Evolutionary conservation across 2,888 invertebrate species (phyloP), one percentile per base, ranked within the genome.

Genomic region (Nomada flava): DNA sequence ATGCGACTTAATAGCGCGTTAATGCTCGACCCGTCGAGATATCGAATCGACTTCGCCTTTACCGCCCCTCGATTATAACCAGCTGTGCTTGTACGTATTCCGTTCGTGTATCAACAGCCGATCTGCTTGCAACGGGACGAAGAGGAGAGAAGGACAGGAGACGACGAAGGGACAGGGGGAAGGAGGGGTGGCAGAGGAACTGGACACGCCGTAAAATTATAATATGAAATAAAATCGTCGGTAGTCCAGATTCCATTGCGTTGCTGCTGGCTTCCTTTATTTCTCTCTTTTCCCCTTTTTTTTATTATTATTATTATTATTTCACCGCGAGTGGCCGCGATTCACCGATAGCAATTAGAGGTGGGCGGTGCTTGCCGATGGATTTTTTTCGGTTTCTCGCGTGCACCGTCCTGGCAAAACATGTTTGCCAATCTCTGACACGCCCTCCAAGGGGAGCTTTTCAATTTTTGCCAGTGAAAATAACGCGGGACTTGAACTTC

Each of bases 1-100:
- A 81, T 53, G 74, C 70, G 44, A 71, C 82, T 82, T 81, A 81
- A 81, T 81, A 71, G 44, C 62, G 71, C 62, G 70, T 71, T 81
- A 76, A 76, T 82, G 44, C 62, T 26, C 70, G 57, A 63, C 63
- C 64, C 44, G 67, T 62, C 60, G 36, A 64, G 77, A 71, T 72
- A 82, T 65, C 69, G 71, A 55, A 52, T 74, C 69, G 71, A 55
- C 44, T 74, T 47, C 42, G 20, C 53, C 65, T 15, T 65, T n/a
- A 7, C 29, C 63, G 23, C 26, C 29, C 52, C 42, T 55, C 55
- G 59, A 55, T 64, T 53, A 60, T 7, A 52, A 23, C 53, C 52
- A 26, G 52, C 62, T 60, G 15, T 11, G 47, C 15, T 10, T 15
- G 15, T 10, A 15, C 50, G 18, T 29, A 53, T 29, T 23, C 23